phyloP scores from a whole-genome alignment of 2,113 vertebrate genomes.

The Zootoca vivipara region DNA sequence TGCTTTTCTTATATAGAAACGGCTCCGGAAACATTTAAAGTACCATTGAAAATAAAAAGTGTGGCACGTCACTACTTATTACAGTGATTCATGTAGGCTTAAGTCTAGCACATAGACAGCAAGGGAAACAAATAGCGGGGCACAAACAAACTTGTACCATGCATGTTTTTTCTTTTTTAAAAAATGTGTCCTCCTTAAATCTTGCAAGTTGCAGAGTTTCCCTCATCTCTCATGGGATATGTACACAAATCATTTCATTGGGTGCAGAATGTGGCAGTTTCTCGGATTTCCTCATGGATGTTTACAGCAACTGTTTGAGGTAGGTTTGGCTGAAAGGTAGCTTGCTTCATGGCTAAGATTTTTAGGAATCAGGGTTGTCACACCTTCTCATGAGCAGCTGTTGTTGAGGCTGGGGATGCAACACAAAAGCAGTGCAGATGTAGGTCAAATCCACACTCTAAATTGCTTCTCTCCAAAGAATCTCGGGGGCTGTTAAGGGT shows the following conservation, averaged over 20 bases:
- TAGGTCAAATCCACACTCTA: too few relatives aligned
- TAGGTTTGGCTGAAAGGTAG: too few relatives aligned
- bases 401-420: not conserved
- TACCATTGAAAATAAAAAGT: conserved; percentile 38
- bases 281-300: not conserved
- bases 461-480: too few relatives aligned
- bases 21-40: conserved; percentile 56
- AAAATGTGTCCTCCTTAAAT: conserved; percentile 22
- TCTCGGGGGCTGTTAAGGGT: too few relatives aligned
- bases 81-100: conserved; percentile 48
- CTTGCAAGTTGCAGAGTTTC: not conserved
- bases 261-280: not conserved
- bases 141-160: conserved; percentile 40
- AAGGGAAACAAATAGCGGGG: conserved; percentile 46
- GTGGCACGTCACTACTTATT: conserved; percentile 36
- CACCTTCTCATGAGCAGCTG: not conserved
- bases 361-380: not conserved
- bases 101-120: conserved; percentile 46
- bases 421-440: too few relatives aligned
- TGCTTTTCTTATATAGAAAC: conserved; percentile 25
- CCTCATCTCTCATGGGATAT: not conserved
- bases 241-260: not conserved
- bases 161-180: conserved; percentile 31
- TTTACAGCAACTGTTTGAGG: not conserved
- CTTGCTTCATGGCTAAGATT: not conserved